phyloP scores from a whole-genome alignment of 2,113 vertebrate genomes.

The Leucopsar rothschildi region DNA sequence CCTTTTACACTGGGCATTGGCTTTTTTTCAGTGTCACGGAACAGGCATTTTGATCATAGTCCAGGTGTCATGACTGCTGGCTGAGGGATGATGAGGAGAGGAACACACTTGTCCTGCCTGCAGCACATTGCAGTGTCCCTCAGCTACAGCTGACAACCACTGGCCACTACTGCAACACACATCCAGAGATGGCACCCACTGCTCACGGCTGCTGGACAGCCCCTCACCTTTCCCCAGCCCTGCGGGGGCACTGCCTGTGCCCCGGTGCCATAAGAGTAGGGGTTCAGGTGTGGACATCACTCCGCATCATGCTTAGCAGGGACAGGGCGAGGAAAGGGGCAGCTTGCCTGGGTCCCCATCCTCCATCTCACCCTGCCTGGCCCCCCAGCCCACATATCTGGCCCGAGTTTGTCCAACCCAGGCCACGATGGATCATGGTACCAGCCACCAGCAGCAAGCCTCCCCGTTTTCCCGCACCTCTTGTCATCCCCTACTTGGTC shows the following conservation, averaged over 20 bases:
- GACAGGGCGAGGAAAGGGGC: neutral
- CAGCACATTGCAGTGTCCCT: neutral
- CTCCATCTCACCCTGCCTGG: neutral
- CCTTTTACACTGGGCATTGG: neutral
- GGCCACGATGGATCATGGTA: accelerated
- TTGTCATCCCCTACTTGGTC: accelerated
- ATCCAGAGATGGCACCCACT: too few relatives aligned
- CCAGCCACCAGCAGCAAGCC: neutral
- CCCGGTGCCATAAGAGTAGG: too few relatives aligned
- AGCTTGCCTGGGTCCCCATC: neutral
- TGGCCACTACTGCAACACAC: accelerated
- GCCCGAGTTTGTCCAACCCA: neutral
- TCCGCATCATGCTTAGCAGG: neutral
- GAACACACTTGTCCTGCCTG: neutral
- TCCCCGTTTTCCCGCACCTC: accelerated
- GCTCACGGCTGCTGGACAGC: neutral
- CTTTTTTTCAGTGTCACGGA: neutral
- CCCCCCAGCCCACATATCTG: neutral
- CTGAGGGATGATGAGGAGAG: neutral
- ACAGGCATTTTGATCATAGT: neutral
- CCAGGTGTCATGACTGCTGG: accelerated
- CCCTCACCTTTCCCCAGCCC: neutral
- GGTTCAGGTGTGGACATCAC: neutral
- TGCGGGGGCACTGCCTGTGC: neutral
- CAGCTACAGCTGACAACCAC: neutral